Conservation (phyloP, 2,797 vertebrate genomes). For the Brachyalestes nurse region DNA sequence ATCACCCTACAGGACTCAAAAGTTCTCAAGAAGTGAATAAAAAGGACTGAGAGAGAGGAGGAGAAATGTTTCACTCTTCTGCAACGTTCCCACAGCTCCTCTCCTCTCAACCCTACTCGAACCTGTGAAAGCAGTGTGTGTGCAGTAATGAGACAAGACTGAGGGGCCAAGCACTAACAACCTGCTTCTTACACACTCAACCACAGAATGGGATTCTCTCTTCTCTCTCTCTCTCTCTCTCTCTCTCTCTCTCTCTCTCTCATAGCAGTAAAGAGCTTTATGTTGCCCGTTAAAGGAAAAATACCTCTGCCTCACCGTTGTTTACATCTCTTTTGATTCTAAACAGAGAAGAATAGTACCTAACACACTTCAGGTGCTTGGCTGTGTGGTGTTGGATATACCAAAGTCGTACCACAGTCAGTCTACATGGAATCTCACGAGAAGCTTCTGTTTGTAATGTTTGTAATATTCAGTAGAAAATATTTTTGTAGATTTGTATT, state of each 20-base stretch:
- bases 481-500: too few relatives aligned
- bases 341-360: too few relatives aligned
- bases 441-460: too few relatives aligned
- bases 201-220: not conserved
- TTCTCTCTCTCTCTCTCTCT: constrained; percentile 11
- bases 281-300: too few relatives aligned
- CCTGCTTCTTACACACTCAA: constrained; percentile 8
- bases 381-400: too few relatives aligned
- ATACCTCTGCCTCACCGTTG: too few relatives aligned
- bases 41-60: not conserved
- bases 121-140: not conserved
- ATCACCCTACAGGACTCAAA: constrained; percentile 1
- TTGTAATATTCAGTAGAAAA: too few relatives aligned
- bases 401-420: too few relatives aligned
- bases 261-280: not conserved
- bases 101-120: constrained; percentile 2
- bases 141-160: constrained; percentile 30
- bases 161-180: constrained; percentile 4
- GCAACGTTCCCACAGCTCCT: not conserved
- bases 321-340: not conserved
- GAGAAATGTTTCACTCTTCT: not conserved
- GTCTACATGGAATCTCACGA: too few relatives aligned
- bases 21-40: constrained; percentile 5
- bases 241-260: constrained; percentile 14
- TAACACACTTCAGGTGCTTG: too few relatives aligned